Base-by-base conservation (phyloP, 2,797 vertebrate genomes). In the Dallia pectoralis region DNA sequence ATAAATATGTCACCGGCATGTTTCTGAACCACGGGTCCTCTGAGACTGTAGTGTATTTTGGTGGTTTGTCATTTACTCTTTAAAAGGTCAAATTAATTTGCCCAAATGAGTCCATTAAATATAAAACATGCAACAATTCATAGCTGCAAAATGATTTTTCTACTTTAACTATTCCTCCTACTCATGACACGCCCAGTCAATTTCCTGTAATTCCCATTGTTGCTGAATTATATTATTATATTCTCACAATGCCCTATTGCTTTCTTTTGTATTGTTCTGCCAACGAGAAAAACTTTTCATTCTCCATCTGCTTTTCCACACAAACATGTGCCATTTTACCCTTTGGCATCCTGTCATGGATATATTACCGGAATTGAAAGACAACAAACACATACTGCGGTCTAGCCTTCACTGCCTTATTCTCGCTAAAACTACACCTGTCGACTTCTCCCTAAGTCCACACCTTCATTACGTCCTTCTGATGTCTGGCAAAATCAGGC, bases 281-380 rank as follows among this genome's bases (percentile, higher is more conserved):
- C 14, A 64, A 64, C 18, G 27, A 29, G 16, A 64, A 64, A 29
- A 8, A 30, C 62, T 32, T 64, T 64, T 64, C 19, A 18, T 30
- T 64, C 27, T 33, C 16, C 62, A 64, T 64, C 9, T 64, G 62
- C 62, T 30, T 32, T 64, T 29, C 62, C 62, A 64, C 62, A 14
- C 30, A 32, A 29, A 29, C 62, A 64, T 30, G 29, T 29, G 3
- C 29, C 5, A 1, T 8, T 30, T 6, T 32, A 64, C 62, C 27
- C 30, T 30, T 7, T 1, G 18, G 27, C 62, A 64, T 32, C 62
- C 30, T 32, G 62, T 64, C 15, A 32, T 27, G 16, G 3, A 30
- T 19, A 18, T 18, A 16, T 64, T 64, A 14, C 22, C 2, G 2
- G 7, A 64, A 64, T 64, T 64, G 29, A 33, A 64, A 64, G 16